Percentiles rank a stretch among this genome's conserved stretches.
Evolutionary conservation across 2,113 vertebrate genomes (phyloP).

Genomic region (Passer montanus): DNA sequence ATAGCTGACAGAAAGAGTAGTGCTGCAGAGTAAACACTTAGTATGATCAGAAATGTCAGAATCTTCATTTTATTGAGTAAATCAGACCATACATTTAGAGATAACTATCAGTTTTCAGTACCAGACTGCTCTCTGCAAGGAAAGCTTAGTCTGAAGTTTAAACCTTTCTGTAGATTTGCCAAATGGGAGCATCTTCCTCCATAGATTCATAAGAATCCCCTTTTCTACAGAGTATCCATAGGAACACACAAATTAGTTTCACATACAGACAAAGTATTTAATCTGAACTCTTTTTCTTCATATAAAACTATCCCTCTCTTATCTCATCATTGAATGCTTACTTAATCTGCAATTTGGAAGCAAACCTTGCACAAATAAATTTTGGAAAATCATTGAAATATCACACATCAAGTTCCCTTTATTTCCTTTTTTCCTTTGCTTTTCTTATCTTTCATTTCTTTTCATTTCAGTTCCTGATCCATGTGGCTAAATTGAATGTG

Average conservation of each 20-base stretch:
- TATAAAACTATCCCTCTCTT: not conserved
- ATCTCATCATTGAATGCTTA: not conserved
- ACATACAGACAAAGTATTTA: not conserved
- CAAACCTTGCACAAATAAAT: not conserved
- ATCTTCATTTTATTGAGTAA: not conserved
- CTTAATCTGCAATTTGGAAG: not conserved
- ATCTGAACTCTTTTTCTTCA: not conserved
- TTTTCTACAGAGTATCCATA: not conserved
- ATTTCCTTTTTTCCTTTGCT: not conserved
- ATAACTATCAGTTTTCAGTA: not conserved
- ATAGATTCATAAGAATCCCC: not conserved
- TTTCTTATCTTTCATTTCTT: not conserved
- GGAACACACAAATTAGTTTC: not conserved
- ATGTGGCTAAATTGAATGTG: not conserved
- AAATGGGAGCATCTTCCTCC: not conserved
- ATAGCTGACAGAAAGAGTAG: not conserved
- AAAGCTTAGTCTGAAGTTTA: not conserved
- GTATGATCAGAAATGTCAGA: not conserved
- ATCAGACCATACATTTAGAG: not conserved
- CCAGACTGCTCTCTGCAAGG: not conserved
- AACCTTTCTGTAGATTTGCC: not conserved
- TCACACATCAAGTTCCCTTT: not conserved
- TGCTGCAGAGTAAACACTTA: not conserved
- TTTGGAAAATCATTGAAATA: not conserved
- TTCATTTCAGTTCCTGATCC: not conserved